Conservation (phyloP, 2,888 invertebrate species). For the Alsophila aescularia region DNA sequence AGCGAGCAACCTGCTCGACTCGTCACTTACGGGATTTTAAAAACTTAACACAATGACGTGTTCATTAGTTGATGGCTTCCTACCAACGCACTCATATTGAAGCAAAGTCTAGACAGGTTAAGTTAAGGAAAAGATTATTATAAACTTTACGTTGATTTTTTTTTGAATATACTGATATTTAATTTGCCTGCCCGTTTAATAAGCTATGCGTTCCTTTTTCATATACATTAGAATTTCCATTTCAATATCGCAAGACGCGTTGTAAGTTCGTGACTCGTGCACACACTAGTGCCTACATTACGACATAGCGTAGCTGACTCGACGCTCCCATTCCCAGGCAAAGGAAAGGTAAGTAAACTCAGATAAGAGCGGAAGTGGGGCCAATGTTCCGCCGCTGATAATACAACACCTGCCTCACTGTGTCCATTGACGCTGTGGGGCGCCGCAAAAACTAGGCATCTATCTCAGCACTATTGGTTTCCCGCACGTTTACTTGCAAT, state of each 20-base stretch:
- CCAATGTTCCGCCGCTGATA: slow-evolving; percentile 73
- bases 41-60: too few species aligned
- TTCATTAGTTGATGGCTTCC: too few species aligned
- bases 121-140: too few species aligned
- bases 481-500: background rate
- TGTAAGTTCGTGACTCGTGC: slow-evolving; percentile 19
- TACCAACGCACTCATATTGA: too few species aligned
- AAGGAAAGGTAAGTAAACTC: slow-evolving; percentile 70
- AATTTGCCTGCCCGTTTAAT: too few species aligned
- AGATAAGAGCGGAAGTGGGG: slow-evolving; percentile 81
- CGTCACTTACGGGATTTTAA: too few species aligned
- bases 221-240: slow-evolving; percentile 18
- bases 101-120: too few species aligned
- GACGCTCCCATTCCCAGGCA: slow-evolving; percentile 67
- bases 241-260: slow-evolving; percentile 37
- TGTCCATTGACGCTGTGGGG: slow-evolving; percentile 45
- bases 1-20: too few species aligned
- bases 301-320: slow-evolving; percentile 52
- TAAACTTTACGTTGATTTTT: too few species aligned
- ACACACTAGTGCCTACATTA: slow-evolving; percentile 13
- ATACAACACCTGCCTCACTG: slow-evolving; percentile 65
- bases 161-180: too few species aligned
- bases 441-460: slow-evolving; percentile 31
- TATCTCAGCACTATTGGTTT: slow-evolving; percentile 22
- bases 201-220: too few species aligned